Evolutionary conservation across 2,113 vertebrate species (phyloP).

Genomic region (Brachirus orientalis): DNA sequence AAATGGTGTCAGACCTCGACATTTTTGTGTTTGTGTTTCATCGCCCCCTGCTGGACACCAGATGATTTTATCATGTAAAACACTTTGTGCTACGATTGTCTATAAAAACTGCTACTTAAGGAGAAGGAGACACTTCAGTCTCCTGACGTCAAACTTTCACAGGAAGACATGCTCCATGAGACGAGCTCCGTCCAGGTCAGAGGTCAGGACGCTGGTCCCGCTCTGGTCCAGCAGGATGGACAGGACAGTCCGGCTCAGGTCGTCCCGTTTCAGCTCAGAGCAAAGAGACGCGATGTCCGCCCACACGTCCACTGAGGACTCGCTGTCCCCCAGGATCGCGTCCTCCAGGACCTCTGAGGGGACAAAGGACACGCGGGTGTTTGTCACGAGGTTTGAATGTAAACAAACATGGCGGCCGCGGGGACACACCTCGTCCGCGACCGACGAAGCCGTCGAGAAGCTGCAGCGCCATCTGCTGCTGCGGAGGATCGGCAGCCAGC

Average conservation of each 20-base stretch:
- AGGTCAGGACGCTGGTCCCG: conserved; percentile 30
- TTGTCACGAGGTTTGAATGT: too few species aligned
- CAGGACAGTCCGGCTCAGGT: conserved; percentile 36
- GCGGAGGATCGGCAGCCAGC: conserved; percentile 27
- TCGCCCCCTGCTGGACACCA: too few species aligned
- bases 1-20: too few species aligned
- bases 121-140: too few species aligned
- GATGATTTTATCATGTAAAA: too few species aligned
- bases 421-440: conserved; percentile 39
- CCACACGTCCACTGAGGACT: conserved; percentile 45
- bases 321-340: conserved; percentile 44
- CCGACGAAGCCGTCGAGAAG: conserved; percentile 40
- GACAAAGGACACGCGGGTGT: background rate
- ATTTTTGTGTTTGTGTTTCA: too few species aligned
- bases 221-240: conserved; percentile 43
- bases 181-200: conserved; percentile 43
- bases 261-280: conserved; percentile 11
- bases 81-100: too few species aligned
- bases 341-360: conserved; percentile 44
- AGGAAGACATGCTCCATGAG: conserved; percentile 60
- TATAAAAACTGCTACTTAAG: too few species aligned
- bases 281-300: conserved; percentile 29
- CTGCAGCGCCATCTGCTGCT: conserved; percentile 32
- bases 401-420: too few species aligned
- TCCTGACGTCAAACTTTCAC: conserved; percentile 23